Conservation (phyloP, 2,888 invertebrate species). For the Aethes cnicana region DNA sequence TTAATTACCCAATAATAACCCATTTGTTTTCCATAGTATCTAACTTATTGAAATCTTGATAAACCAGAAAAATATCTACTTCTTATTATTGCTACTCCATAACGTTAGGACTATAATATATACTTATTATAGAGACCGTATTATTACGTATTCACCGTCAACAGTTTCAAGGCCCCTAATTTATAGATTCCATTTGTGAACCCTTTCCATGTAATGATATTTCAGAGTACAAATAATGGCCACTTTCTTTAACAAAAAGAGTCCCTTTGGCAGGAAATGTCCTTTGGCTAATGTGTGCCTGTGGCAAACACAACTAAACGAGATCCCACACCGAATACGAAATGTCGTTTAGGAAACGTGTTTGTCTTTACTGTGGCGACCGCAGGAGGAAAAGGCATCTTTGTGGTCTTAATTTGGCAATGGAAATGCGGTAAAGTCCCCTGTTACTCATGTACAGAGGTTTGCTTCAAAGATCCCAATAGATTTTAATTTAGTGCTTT, state of each 20-base stretch:
- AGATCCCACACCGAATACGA: background rate
- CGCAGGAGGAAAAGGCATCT: conserved; percentile 6
- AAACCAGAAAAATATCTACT: too few species aligned
- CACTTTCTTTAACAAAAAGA: conserved; percentile 17
- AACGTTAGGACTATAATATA: too few species aligned
- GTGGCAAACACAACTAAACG: conserved; percentile 7
- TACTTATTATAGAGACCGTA: too few species aligned
- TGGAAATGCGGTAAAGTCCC: background rate
- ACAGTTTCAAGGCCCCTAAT: conserved; percentile 7
- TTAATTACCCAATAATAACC: too few species aligned
- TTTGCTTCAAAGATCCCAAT: background rate
- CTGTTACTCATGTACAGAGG: background rate
- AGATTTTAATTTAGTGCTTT: background rate
- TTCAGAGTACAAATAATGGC: conserved; percentile 6
- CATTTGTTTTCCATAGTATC: too few species aligned
- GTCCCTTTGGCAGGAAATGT: conserved; percentile 1
- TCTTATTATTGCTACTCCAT: too few species aligned
- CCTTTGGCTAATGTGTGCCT: conserved; percentile 9
- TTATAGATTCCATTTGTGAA: conserved; percentile 15
- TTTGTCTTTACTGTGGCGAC: conserved; percentile 21
- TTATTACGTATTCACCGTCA: too few species aligned
- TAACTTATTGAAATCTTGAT: too few species aligned
- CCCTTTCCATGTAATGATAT: conserved; percentile 8
- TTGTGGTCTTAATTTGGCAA: conserved; percentile 20
- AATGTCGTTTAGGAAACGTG: conserved; percentile 7